These are phyloP conservation scores for Auanema sp. DNA, from an alignment of 2,888 invertebrate genomes.

Conservation along the genomic window DNA sequence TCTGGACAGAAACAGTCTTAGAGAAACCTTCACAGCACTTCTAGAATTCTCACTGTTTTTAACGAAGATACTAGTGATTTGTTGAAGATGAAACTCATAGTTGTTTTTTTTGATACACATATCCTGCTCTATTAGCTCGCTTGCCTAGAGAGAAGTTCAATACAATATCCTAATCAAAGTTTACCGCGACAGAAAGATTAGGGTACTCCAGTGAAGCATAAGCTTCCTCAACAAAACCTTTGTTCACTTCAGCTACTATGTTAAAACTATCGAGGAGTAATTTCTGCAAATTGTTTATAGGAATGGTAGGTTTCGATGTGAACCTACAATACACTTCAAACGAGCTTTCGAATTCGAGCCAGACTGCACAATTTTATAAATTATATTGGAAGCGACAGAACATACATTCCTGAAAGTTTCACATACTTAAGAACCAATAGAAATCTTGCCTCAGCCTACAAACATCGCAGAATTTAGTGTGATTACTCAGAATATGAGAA, in stretches of 20 bases:
- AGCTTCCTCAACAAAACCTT: constrained; percentile 20
- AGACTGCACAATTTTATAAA: constrained; percentile 27
- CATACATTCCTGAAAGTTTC: constrained; percentile 24
- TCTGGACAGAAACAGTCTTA: background rate
- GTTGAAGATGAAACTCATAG: constrained; percentile 9
- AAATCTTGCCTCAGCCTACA: constrained; percentile 21
- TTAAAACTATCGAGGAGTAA: background rate
- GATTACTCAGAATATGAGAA: constrained; percentile 25
- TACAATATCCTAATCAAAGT: constrained; percentile 6
- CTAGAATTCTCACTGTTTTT: background rate
- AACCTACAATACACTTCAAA: constrained; percentile 35
- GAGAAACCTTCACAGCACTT: background rate
- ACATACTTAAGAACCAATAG: background rate
- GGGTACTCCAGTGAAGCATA: constrained; percentile 24
- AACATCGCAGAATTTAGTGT: constrained; percentile 22
- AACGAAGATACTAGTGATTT: constrained; percentile 16
- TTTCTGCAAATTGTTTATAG: constrained; percentile 3
- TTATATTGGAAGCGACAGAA: constrained; percentile 27
- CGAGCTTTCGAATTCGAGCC: constrained; percentile 25
- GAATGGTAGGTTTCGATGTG: background rate
- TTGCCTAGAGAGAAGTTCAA: constrained; percentile 14
- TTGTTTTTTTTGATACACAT: constrained; percentile 10
- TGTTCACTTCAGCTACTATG: background rate
- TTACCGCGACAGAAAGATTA: constrained; percentile 24
- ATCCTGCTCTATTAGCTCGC: constrained; percentile 25